Percentiles rank a stretch among this genome's conserved stretches.
Evolutionary conservation across 2,888 invertebrate genomes (phyloP).

Genomic region (Morpho achilles): DNA sequence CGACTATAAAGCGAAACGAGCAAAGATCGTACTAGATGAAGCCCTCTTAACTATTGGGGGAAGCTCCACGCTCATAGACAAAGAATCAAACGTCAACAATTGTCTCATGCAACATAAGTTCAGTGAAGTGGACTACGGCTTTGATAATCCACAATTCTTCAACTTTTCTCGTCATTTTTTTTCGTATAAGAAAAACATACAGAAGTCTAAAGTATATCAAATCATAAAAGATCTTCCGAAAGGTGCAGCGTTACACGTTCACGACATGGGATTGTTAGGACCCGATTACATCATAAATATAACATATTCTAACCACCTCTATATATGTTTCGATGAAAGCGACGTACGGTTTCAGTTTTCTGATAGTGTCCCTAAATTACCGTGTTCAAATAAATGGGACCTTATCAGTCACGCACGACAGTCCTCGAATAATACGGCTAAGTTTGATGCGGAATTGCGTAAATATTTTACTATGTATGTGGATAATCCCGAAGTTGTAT

Average conservation of each 20-base stretch:
- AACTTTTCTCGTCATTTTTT: conserved; percentile 84
- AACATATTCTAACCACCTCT: conserved; percentile 81
- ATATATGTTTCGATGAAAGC: conserved; percentile 60
- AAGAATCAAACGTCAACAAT: conserved; percentile 75
- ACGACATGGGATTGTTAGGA: conserved; percentile 82
- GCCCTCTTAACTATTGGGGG: conserved; percentile 70
- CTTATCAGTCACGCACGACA: conserved; percentile 63
- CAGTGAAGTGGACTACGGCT: conserved; percentile 74
- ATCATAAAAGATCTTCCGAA: conserved; percentile 86
- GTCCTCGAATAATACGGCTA: conserved; percentile 48
- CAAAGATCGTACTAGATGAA: conserved; percentile 69
- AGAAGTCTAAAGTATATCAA: conserved; percentile 81
- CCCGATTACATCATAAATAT: conserved; percentile 81
- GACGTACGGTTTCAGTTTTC: conserved; percentile 46
- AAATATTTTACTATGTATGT: conserved; percentile 78
- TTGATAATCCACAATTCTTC: conserved; percentile 76
- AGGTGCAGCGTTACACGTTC: conserved; percentile 85
- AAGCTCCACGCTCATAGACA: conserved; percentile 57
- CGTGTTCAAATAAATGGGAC: conserved; percentile 61
- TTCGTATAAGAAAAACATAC: conserved; percentile 76
- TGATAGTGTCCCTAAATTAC: conserved; percentile 34
- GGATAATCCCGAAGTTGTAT: conserved; percentile 60
- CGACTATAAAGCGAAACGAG: conserved; percentile 50
- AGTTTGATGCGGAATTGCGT: conserved; percentile 74
- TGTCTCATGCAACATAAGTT: conserved; percentile 80